These are phyloP conservation scores for Philopedon plagiatum DNA, from an alignment of 2,888 invertebrate genomes.

Conservation along the genomic window DNA sequence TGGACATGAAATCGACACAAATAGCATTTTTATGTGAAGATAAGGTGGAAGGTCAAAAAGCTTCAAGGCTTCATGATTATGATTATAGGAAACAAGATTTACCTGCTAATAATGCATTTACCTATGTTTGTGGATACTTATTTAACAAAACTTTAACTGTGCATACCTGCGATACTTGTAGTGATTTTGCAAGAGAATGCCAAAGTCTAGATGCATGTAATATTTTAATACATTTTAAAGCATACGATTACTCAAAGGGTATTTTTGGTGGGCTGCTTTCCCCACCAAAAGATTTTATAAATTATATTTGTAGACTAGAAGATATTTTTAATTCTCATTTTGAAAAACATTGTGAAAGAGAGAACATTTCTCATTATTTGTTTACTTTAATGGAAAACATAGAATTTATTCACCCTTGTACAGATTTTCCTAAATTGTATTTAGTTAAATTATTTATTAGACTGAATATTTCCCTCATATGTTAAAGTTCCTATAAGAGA, in stretches of 20 bases:
- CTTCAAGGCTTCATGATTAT: slow-evolving; percentile 12
- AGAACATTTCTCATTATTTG: no score
- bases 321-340: no score
- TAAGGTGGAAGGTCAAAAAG: not conserved
- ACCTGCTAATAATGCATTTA: slow-evolving; percentile 10
- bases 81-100: slow-evolving; percentile 28
- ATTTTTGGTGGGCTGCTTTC: no score
- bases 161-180: not conserved
- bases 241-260: not conserved
- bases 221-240: not conserved
- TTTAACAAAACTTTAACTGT: not conserved
- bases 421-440: no score
- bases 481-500: no score
- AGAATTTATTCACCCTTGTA: not conserved
- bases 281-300: not conserved
- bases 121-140: slow-evolving; percentile 35
- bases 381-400: no score
- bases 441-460: no score
- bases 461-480: no score
- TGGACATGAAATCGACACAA: slow-evolving; percentile 4
- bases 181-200: not conserved
- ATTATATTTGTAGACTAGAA: no score
- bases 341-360: not conserved
- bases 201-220: not conserved
- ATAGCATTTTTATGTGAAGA: no score